Evolutionary conservation across 2,888 invertebrate genomes (phyloP), one percentile per base, ranked within the genome.

Genomic region (Xestia rhomboidea): DNA sequence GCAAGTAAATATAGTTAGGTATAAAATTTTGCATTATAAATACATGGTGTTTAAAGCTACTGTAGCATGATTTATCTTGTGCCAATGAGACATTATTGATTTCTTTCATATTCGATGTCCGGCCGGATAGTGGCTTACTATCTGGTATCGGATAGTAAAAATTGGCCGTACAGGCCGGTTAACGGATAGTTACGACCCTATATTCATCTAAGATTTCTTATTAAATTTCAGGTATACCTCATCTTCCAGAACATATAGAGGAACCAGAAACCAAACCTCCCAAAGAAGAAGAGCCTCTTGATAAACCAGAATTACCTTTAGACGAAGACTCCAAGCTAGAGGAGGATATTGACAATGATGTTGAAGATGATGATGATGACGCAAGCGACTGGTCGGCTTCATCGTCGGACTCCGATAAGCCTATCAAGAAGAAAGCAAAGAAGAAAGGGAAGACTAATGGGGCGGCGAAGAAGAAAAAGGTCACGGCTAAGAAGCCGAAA

Each of bases 391-490:
- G 92, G 84, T 93, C 94, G 0, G 92, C 92, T 1, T 94, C 94
- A 0, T 93, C 94, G 0, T 95, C 95, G 0, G 94, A 95, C 83
- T 96, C 95, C 0, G 95, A 96, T 76, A 95, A 95, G 70, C 96
- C 96, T 0, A 93, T 96, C 57, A 94, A 94, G 81, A 93, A 91
- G 86, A 94, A 93, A 67, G 62, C 80, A 1, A 91, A 90, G 80
- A 92, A 91, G 54, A 93, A 91, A 77, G 79, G 79, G 0, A 93
- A 91, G 60, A 90, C 87, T 21, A 89, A 91, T 27, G 93, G 92
- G 41, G 89, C 92, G 7, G 90, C 91, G 75, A 94, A 93, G 77
- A 93, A 93, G 80, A 92, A 92, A 76, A 95, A 94, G 79, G 86
- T 91, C 72, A 46, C 69, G 0, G 60, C 60, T n/a, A 85, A 86